Percentiles rank a stretch among this genome's conserved stretches.
Evolutionary conservation across 2,113 vertebrate species (phyloP).

Genomic region (Odobenus rosmarus): DNA sequence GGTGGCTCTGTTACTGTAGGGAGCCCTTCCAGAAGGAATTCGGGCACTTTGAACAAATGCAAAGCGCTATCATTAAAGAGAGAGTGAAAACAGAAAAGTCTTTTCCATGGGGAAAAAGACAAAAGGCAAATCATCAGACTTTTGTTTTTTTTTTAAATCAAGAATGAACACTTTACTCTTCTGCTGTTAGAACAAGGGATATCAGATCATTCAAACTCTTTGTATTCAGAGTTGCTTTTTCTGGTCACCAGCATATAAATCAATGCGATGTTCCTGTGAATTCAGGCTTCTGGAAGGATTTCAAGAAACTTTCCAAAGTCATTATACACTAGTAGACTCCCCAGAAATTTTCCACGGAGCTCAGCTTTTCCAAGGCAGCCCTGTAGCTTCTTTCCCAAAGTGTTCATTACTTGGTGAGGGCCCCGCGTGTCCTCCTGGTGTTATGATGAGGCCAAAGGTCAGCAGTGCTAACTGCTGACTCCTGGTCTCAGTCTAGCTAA

Average conservation of each 20-base stretch:
- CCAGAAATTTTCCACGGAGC: not conserved
- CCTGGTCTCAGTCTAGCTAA: not conserved
- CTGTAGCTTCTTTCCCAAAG: not conserved
- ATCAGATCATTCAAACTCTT: constrained; percentile 37
- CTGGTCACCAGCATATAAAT: constrained; percentile 38
- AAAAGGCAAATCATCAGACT: not conserved
- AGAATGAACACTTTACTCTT: constrained; percentile 37
- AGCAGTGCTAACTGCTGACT: not conserved
- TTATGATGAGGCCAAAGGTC: not conserved
- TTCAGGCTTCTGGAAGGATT: constrained; percentile 46
- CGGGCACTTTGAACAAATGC: not conserved
- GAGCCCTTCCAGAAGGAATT: not conserved
- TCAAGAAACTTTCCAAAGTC: constrained; percentile 53
- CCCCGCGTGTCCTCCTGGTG: not conserved
- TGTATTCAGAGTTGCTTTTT: constrained; percentile 33
- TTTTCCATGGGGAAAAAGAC: not conserved
- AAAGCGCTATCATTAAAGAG: not conserved
- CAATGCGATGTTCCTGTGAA: constrained; percentile 16
- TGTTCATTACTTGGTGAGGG: not conserved
- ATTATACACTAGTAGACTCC: not conserved
- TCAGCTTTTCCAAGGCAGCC: constrained; percentile 10
- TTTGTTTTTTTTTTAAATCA: not conserved
- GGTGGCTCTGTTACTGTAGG: not conserved
- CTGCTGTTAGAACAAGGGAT: not conserved
- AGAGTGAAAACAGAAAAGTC: not conserved